Conservation (phyloP, 1,140 invertebrate genomes). For the Sarcophaga peregrina region DNA sequence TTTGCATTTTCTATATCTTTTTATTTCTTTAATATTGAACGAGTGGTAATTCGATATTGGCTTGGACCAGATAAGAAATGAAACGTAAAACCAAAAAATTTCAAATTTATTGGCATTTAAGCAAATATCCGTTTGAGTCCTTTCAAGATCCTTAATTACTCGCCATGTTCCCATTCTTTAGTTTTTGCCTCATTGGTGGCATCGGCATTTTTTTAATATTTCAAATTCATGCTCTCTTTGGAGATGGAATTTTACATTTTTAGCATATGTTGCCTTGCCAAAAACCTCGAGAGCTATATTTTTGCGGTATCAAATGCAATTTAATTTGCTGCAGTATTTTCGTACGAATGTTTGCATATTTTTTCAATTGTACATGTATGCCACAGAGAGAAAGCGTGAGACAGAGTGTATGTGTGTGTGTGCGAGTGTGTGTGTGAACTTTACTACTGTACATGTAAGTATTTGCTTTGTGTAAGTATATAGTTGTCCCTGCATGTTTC, state of each 20-base stretch:
- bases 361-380: not conserved
- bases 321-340: slow-evolving; percentile 41
- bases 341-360: not conserved
- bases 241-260: slow-evolving; percentile 20
- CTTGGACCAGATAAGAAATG: not conserved
- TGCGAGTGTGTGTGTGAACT: not conserved
- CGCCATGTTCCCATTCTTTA: not conserved
- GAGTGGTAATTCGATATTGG: not conserved
- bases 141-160: not conserved
- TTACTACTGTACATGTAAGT: not conserved
- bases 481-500: not conserved
- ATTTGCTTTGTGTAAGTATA: not conserved
- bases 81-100: not conserved
- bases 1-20: too few relatives aligned
- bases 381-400: not conserved
- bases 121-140: not conserved
- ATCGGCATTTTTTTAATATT: not conserved
- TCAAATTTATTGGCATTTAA: not conserved
- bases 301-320: slow-evolving; percentile 42
- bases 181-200: too few relatives aligned
- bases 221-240: slow-evolving; percentile 13
- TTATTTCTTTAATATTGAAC: too few relatives aligned
- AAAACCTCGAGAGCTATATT: slow-evolving; percentile 39
- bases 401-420: not conserved
- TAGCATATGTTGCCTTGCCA: slow-evolving; percentile 40